Percentiles rank a stretch among this genome's conserved stretches.
These are phyloP conservation scores for Drosophila funebris DNA, from an alignment of 1,140 invertebrate species.

Conservation along the genomic window DNA sequence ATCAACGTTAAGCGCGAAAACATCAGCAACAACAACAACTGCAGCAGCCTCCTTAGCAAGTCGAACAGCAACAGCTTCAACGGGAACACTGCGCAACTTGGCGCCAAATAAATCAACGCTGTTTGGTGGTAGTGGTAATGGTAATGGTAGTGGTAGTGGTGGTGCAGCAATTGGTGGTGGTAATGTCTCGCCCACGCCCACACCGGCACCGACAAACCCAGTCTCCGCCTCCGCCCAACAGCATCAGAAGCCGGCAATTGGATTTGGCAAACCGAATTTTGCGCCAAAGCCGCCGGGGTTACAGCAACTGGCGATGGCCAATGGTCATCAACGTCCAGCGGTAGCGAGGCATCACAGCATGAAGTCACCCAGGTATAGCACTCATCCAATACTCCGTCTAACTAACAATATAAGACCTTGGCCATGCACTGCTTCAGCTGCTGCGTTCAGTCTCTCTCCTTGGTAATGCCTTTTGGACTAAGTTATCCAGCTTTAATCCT, in stretches of 20 bases:
- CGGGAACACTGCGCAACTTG: constrained; percentile 61
- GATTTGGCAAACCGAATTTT: constrained; percentile 83
- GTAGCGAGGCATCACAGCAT: constrained; percentile 83
- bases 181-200: constrained; percentile 41
- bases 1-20: constrained; percentile 36
- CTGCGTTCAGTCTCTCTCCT: not conserved
- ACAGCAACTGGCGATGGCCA: constrained; percentile 72
- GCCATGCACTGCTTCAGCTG: constrained; percentile 16
- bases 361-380: constrained; percentile 83
- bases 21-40: constrained; percentile 43
- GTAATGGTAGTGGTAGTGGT: constrained; percentile 20
- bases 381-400: constrained; percentile 8
- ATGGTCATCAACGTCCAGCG: constrained; percentile 75
- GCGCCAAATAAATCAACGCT: constrained; percentile 78
- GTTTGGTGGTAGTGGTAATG: constrained; percentile 56
- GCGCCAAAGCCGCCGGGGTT: constrained; percentile 82
- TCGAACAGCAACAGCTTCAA: constrained; percentile 36
- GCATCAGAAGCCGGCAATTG: constrained; percentile 60
- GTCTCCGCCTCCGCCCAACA: constrained; percentile 26
- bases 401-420: constrained; percentile 12
- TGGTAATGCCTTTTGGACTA: not conserved
- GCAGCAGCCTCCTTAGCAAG: constrained; percentile 35
- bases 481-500: not conserved
- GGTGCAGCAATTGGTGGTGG: constrained; percentile 42
- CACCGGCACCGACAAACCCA: constrained; percentile 28